Conservation (phyloP, 2,888 invertebrate species). For the Tetranychus truncatus region DNA sequence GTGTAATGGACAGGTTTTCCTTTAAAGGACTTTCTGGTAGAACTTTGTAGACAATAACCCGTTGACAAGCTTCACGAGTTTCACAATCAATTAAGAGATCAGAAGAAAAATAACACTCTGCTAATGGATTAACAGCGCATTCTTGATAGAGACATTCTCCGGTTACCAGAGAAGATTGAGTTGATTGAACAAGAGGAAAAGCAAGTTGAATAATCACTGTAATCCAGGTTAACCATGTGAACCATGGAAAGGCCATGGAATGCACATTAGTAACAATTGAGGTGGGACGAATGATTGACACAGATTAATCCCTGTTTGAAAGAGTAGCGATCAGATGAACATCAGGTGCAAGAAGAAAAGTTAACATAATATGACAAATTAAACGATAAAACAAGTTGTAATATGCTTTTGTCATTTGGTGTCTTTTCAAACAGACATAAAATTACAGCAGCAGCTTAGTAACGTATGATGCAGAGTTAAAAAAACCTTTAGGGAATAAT, state of each 20-base stretch:
- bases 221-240: background rate
- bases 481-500: no score
- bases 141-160: background rate
- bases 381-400: background rate
- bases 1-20: background rate
- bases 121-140: background rate
- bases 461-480: no score
- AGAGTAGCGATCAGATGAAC: background rate
- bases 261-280: background rate
- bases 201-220: background rate
- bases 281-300: background rate
- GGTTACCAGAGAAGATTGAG: background rate
- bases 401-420: no score
- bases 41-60: background rate
- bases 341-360: background rate
- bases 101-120: background rate
- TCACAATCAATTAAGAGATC: background rate
- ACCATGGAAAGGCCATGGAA: slow-evolving; percentile 1
- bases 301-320: background rate
- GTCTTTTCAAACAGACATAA: no score
- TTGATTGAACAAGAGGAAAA: background rate
- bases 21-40: background rate
- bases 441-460: no score
- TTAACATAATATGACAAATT: background rate
- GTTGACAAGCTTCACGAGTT: background rate